phyloP scores from a whole-genome alignment of 2,888 invertebrate genomes.

The Criorhina ranunculi region DNA sequence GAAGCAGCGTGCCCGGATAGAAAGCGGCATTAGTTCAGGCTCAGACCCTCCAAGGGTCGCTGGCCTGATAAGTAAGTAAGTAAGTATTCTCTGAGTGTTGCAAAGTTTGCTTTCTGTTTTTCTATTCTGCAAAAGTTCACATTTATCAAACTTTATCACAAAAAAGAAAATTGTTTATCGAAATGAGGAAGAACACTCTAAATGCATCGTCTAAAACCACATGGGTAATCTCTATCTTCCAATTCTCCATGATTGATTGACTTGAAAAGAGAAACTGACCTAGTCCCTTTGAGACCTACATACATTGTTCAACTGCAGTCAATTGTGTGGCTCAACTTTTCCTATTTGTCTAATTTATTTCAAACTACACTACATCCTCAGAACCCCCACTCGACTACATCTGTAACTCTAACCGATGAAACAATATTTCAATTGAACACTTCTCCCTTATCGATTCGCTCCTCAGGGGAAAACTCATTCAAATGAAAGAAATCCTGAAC shows the following conservation, averaged over 20 bases:
- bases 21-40: too few relatives aligned
- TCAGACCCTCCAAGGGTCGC: too few relatives aligned
- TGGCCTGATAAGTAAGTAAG: too few relatives aligned
- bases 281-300: constrained; percentile 9
- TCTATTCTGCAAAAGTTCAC: too few relatives aligned
- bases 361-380: neutral
- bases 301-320: constrained; percentile 10
- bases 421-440: constrained; percentile 29
- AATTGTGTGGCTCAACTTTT: neutral
- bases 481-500: constrained; percentile 20
- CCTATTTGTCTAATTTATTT: neutral
- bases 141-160: too few relatives aligned
- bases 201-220: neutral
- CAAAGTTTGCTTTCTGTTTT: too few relatives aligned
- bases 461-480: constrained; percentile 19
- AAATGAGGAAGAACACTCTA: too few relatives aligned
- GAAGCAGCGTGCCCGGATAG: too few relatives aligned
- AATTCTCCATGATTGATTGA: constrained; percentile 2
- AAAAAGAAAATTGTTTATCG: too few relatives aligned
- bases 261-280: neutral
- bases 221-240: neutral
- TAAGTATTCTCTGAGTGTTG: too few relatives aligned
- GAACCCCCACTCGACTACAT: neutral
- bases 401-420: constrained; percentile 11
- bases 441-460: neutral